Percentiles rank a stretch among this genome's conserved stretches.
Conservation (phyloP, 2,113 vertebrate genomes). For the Octodon degus region DNA sequence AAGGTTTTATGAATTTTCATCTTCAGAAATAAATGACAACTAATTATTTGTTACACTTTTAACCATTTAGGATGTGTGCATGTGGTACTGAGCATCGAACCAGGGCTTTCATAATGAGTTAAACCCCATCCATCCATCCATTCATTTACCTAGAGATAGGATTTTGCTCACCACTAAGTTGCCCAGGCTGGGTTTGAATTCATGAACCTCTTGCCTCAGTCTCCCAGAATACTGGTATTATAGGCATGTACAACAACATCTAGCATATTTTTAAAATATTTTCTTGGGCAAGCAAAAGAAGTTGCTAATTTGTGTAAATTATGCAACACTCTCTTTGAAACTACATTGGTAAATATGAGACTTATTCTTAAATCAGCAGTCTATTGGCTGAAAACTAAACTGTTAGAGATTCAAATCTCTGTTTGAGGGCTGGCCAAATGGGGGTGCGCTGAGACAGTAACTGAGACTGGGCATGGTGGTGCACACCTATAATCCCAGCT, state of each 20-base stretch:
- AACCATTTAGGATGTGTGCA: neutral
- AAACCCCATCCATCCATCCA: neutral
- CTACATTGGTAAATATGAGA: neutral
- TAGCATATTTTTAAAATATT: neutral
- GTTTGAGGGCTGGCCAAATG: neutral
- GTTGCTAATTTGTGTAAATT: neutral
- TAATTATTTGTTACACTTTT: slow-evolving; percentile 20
- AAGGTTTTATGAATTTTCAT: slow-evolving; percentile 20
- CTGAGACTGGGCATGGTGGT: no score
- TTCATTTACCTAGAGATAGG: neutral
- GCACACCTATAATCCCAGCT: no score
- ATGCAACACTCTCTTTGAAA: neutral
- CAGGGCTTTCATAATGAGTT: neutral
- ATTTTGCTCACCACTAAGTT: neutral
- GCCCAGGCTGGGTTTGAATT: neutral
- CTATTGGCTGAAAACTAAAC: neutral
- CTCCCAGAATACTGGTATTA: neutral
- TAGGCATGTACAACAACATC: neutral
- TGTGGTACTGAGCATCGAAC: neutral
- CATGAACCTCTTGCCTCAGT: neutral
- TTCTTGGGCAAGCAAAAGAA: neutral
- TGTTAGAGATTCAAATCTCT: neutral
- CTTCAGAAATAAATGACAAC: neutral
- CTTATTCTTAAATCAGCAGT: neutral
- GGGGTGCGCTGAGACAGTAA: no score